Evolutionary conservation across 2,797 vertebrate genomes (phyloP), one percentile per base, ranked within the genome.

Genomic region (Anabas testudineus): DNA sequence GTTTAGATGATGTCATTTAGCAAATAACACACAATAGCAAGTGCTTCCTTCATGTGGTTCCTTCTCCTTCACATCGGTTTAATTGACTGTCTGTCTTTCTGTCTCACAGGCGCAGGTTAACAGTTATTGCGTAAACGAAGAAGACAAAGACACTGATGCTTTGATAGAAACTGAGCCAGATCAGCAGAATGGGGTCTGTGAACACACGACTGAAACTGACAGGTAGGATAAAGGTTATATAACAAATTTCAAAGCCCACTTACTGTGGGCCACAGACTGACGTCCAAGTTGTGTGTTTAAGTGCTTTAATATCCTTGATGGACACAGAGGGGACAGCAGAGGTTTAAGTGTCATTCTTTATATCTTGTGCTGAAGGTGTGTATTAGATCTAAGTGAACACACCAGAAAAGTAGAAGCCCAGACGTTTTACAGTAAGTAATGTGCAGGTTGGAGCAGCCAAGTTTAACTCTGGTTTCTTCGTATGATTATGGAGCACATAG

Each of bases 111-210:
- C 92, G 28, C 94, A 94, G 71, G 81, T 94, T 68, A 93, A 91
- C 85, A 94, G 26, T 65, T 84, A 94, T 15, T 87, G 91, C 69
- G 88, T 90, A 74, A 84, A 52, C 0, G 82, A 47, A 55, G 76
- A 83, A 36, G 90, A 0, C 92, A 67, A 90, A 91, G 95, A 96
- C 87, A 94, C 93, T 0, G 95, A 95, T 68, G 90, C 90, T 1
- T 91, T 96, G 0, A 93, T 95, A 54, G 92, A 81, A 10, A 86
- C 47, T 14, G 93, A 95, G 66, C 82, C 88, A 0, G 93, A 94
- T 36, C 80, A 82, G 62, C 92, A 91, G 51, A 91, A 94, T 62
- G 92, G 91, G 18, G 91, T 90, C 19, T 88, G 86, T 87, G 90
- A 68, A 0, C 81, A 90, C 54, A 88, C 85, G 26, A 68, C 79